These are phyloP conservation scores for Tetrapedia diversipes DNA, from an alignment of 2,888 invertebrate species.

Conservation along the genomic window DNA sequence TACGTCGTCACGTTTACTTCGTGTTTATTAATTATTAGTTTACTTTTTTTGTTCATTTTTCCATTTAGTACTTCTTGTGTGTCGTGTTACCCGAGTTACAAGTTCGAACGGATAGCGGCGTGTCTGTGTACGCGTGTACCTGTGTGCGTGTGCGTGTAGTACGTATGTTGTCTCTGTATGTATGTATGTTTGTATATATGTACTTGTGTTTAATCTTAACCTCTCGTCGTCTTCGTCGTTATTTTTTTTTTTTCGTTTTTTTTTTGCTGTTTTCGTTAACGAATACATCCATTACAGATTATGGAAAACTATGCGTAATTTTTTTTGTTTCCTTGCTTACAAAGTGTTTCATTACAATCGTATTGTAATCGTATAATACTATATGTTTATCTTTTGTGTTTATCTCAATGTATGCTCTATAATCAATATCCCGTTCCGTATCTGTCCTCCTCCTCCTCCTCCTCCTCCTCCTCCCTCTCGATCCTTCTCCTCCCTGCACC, in stretches of 20 bases:
- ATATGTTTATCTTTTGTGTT: conserved; percentile 73
- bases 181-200: conserved; percentile 50
- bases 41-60: conserved; percentile 59
- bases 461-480: neutral
- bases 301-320: conserved; percentile 78
- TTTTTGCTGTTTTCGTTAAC: conserved; percentile 61
- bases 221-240: conserved; percentile 35
- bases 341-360: conserved; percentile 75
- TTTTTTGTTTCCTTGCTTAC: conserved; percentile 68
- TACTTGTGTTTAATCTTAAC: conserved; percentile 61
- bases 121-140: conserved; percentile 49
- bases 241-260: too few relatives aligned
- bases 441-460: conserved; percentile 16
- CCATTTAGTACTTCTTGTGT: conserved; percentile 56
- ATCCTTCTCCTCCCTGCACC: conserved; percentile 5
- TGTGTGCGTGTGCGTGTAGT: conserved; percentile 33
- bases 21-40: conserved; percentile 41
- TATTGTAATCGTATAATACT: conserved; percentile 78
- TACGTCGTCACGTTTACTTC: conserved; percentile 54
- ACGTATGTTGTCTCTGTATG: conserved; percentile 34
- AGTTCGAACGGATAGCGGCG: conserved; percentile 47
- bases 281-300: conserved; percentile 76
- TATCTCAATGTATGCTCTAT: conserved; percentile 72
- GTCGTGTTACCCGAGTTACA: conserved; percentile 59
- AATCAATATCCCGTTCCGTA: conserved; percentile 45